Evolutionary conservation across 2,797 vertebrate species (phyloP).

Genomic region (Enteromius argenteus): DNA sequence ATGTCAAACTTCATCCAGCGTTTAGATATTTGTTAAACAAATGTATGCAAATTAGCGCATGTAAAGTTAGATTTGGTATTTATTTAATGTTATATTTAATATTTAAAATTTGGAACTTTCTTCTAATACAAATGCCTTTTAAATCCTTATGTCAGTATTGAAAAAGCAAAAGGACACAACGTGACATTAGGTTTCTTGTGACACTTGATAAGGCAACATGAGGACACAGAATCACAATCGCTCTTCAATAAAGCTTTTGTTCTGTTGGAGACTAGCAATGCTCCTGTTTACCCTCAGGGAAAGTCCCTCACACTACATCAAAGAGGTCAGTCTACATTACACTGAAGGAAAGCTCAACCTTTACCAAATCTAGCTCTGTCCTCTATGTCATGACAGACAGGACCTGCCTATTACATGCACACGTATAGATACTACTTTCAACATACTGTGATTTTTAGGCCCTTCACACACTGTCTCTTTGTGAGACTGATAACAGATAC

Average conservation of each 20-base stretch:
- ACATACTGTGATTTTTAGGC: not conserved
- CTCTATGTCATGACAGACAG: not conserved
- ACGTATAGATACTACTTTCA: conserved; percentile 2
- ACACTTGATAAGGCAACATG: conserved; percentile 57
- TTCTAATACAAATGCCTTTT: not conserved
- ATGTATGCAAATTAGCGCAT: no score
- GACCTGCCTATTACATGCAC: not conserved
- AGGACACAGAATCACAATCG: conserved; percentile 38
- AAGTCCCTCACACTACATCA: conserved; percentile 52
- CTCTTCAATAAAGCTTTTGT: conserved; percentile 63
- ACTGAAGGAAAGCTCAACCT: conserved; percentile 36
- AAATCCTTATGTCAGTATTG: not conserved
- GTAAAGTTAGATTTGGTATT: not conserved
- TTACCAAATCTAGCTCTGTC: conserved; percentile 11
- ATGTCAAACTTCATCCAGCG: no score
- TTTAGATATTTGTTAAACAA: no score
- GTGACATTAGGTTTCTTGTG: conserved; percentile 50
- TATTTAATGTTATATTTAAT: not conserved
- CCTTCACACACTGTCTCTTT: conserved; percentile 31
- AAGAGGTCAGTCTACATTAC: conserved; percentile 52
- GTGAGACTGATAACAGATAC: conserved; percentile 41
- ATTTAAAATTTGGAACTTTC: not conserved
- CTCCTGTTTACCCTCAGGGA: conserved; percentile 51
- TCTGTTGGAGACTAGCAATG: conserved; percentile 33
- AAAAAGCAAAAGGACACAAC: conserved; percentile 12